A percentile compares a stretch with the other conserved stretches of the same genome.
Conservation (phyloP, 2,113 vertebrate genomes). For the Cyprinodon tularosa region DNA sequence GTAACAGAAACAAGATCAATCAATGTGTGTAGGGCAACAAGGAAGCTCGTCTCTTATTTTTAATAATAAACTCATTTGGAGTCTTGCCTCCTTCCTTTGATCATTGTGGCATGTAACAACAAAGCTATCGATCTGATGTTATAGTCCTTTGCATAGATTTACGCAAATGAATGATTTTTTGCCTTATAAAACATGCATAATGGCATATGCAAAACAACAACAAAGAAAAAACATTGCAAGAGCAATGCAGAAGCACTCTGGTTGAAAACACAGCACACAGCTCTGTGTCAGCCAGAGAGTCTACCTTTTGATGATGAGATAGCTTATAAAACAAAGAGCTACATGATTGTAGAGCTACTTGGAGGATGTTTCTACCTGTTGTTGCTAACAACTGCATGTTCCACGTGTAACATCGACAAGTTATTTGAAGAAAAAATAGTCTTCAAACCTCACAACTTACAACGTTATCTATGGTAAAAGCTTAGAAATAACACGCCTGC, state of each 20-base stretch:
- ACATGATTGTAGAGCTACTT: neutral
- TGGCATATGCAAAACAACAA: neutral
- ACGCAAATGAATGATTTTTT: neutral
- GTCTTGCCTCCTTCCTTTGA: conserved; percentile 7
- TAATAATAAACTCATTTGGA: conserved; percentile 2
- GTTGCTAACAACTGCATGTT: conserved; percentile 3
- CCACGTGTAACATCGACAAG: conserved; percentile 12
- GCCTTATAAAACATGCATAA: conserved; percentile 8
- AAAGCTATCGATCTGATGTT: neutral
- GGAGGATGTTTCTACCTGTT: conserved; percentile 12
- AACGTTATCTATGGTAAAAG: conserved; percentile 5
- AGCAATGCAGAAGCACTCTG: neutral
- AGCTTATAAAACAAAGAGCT: conserved; percentile 14
- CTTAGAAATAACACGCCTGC: conserved; percentile 4
- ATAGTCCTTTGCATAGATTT: conserved; percentile 7
- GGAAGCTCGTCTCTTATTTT: neutral
- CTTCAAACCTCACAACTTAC: conserved; percentile 5
- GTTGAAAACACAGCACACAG: neutral
- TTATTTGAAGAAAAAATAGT: conserved; percentile 10
- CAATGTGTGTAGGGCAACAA: neutral
- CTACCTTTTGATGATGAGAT: conserved; percentile 11
- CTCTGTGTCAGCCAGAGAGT: conserved; percentile 2
- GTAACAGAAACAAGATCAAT: conserved; percentile 14
- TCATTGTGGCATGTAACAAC: conserved; percentile 12
- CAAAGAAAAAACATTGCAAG: neutral